Base-by-base conservation (phyloP, 2,888 invertebrate species). In the Nomada ferruginata region DNA sequence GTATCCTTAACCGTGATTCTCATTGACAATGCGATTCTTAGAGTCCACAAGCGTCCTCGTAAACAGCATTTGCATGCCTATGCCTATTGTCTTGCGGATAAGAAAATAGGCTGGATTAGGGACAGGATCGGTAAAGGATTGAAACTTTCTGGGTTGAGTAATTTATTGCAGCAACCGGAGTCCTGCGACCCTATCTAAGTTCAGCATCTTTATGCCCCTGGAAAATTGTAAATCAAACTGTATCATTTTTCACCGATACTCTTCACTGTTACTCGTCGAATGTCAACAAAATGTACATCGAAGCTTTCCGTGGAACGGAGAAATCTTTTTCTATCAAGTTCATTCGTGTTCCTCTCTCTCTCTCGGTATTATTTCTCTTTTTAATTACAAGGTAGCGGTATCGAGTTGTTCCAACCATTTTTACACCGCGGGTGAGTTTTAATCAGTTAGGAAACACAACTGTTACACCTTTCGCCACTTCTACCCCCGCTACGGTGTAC, bases 401-500 rank as follows among this genome's bases (percentile, higher is more conserved):
- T 64, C 52, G 18, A 53, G 50, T 3, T 2, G 44, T 26, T n/a
- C 26, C 20, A 47, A 15, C 3, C 26, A 23, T 69, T 57, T 26
- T 57, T 23, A 47, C 55, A 10, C 44, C 53, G 36, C 11, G 53
- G 1, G 18, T 7, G 42, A 20, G 13, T n/a, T 69, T 69, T 59
- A 69, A 69, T 69, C 69, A 55, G 69, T 9, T 44, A 47, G 69
- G 47, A 47, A 69, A 69, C 57, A 57, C 69, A 47, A 20, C 59
- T 18, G 50, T 70, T 70, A 70, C 70, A 70, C 47, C 29, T 70
- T 60, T 50, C 70, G 20, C 36, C 20, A 5, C 47, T 50, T 60
- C 47, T 5, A 23, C 57, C 42, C 18, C 26, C 10, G 2, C 44
- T 13, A 36, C 47, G 26, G 5, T 2, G 20, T 5, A 2, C 60